These are phyloP conservation scores for Sialia sialis DNA, from an alignment of 2,113 vertebrate species.

Conservation along the genomic window DNA sequence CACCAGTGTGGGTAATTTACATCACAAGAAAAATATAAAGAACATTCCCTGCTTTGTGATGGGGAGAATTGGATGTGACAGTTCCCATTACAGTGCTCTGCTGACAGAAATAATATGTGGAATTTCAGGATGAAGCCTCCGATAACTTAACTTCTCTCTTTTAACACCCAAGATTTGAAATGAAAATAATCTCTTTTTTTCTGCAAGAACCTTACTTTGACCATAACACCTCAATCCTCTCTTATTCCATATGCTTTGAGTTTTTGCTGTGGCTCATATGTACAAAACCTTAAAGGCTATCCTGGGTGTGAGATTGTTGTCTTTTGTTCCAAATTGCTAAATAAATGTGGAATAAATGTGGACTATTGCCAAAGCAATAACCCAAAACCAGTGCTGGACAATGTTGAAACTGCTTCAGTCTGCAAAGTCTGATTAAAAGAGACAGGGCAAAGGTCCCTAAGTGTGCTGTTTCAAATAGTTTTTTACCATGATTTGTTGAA, in stretches of 20 bases:
- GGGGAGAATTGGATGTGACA: background rate
- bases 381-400: background rate
- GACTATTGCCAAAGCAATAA: background rate
- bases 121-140: background rate
- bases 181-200: background rate
- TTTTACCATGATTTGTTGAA: slow-evolving; percentile 36
- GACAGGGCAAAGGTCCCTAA: background rate
- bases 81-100: background rate
- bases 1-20: background rate
- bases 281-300: background rate
- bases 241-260: background rate
- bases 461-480: background rate
- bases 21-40: background rate
- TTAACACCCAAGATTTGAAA: background rate
- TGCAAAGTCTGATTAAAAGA: slow-evolving; percentile 5
- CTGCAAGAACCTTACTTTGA: background rate
- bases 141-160: background rate
- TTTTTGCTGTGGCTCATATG: background rate
- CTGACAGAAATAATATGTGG: background rate
- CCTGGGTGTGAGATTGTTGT: background rate
- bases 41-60: background rate
- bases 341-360: background rate
- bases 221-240: background rate
- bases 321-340: background rate
- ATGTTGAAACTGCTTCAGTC: background rate